Evolutionary conservation across 35 echinoderm and acorn worm genomes (phyloP).

Genomic region (Anneissia japonica): DNA sequence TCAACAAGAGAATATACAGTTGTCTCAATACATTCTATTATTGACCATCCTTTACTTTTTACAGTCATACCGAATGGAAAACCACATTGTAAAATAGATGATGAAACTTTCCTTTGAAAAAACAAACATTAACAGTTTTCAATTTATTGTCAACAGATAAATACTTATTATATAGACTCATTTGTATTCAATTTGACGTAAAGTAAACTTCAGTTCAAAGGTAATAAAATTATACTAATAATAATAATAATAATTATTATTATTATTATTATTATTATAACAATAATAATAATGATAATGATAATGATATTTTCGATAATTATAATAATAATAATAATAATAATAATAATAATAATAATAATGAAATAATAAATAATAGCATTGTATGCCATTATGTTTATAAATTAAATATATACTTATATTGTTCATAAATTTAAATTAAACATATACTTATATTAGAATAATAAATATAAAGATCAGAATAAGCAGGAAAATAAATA

Average conservation of each 20-base stretch:
- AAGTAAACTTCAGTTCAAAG: too few species aligned
- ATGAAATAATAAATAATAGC: background rate
- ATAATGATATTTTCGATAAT: background rate
- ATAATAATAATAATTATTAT: background rate
- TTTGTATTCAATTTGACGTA: too few species aligned
- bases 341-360: conserved; percentile 3
- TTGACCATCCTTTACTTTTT: too few species aligned
- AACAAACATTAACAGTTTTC: too few species aligned
- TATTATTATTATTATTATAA: background rate
- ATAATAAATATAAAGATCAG: background rate
- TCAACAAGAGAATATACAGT: too few species aligned
- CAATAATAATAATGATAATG: conserved; percentile 3
- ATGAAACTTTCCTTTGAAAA: too few species aligned
- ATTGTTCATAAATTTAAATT: background rate
- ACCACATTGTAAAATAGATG: too few species aligned
- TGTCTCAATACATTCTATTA: too few species aligned
- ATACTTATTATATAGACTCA: too few species aligned
- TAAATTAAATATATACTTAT: background rate
- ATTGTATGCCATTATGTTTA: background rate
- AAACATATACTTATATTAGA: background rate
- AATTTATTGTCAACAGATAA: too few species aligned
- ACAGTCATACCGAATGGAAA: too few species aligned
- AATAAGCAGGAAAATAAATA: background rate
- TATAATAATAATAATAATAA: conserved; percentile 1
- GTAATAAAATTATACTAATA: background rate